A percentile compares a stretch with the other conserved stretches of the same genome.
These are phyloP conservation scores for Cerastis leucographa DNA, from an alignment of 2,888 invertebrate species.

Conservation along the genomic window DNA sequence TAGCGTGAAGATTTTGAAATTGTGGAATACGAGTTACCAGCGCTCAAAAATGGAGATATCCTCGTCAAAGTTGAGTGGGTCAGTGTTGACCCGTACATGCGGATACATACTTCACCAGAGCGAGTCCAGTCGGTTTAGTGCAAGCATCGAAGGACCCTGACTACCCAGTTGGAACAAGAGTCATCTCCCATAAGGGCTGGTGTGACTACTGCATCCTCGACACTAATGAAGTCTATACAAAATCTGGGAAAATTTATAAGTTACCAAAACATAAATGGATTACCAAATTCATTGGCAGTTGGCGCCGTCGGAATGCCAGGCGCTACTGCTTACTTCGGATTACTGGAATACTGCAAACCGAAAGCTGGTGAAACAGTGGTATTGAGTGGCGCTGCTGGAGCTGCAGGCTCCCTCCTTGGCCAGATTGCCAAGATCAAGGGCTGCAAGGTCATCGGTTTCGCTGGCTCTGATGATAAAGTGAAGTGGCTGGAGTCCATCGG, in stretches of 20 bases:
- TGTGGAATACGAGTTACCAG: conserved; percentile 89
- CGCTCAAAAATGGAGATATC: conserved; percentile 77
- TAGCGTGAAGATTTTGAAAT: conserved; percentile 90
- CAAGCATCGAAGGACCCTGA: conserved; percentile 91
- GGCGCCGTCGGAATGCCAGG: conserved; percentile 93
- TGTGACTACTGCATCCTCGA: conserved; percentile 51
- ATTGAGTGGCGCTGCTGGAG: conserved; percentile 94
- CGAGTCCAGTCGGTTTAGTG: conserved; percentile 83
- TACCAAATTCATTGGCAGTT: conserved; percentile 89
- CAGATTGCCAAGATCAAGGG: conserved; percentile 95
- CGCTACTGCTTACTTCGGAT: conserved; percentile 93
- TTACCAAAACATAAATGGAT: conserved; percentile 47
- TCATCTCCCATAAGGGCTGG: conserved; percentile 88
- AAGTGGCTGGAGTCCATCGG: conserved; percentile 90
- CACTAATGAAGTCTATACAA: too few species aligned
- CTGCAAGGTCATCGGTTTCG: conserved; percentile 92
- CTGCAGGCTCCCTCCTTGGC: conserved; percentile 93
- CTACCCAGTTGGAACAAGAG: conserved; percentile 91
- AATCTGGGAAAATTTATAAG: too few species aligned
- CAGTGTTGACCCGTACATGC: conserved; percentile 76
- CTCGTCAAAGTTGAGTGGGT: conserved; percentile 77
- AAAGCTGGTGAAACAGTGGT: conserved; percentile 93
- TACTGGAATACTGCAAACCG: conserved; percentile 92
- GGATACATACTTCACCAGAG: conserved; percentile 64
- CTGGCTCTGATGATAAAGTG: conserved; percentile 84